phyloP scores from a whole-genome alignment of 2,113 vertebrate genomes.

The Aegithalos caudatus region DNA sequence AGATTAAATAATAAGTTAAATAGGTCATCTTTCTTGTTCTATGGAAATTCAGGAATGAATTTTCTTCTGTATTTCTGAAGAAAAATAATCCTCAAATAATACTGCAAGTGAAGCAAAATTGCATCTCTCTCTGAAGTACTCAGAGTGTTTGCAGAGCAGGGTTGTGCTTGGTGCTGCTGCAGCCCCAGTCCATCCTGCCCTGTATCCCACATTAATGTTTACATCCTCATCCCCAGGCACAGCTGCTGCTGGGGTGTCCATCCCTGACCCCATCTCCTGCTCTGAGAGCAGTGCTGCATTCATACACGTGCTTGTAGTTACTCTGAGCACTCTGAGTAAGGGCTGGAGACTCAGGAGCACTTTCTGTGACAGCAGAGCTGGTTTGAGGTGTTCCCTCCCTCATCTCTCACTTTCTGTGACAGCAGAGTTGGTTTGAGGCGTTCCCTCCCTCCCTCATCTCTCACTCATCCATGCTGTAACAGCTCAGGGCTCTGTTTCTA shows the following conservation, averaged over 20 bases:
- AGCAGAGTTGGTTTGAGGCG: not conserved
- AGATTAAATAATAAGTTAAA: not conserved
- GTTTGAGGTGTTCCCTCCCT: not conserved
- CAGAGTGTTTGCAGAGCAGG: not conserved
- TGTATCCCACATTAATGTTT: not conserved
- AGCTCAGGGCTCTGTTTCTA: not conserved
- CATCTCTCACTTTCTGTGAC: not conserved
- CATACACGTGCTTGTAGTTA: accelerated
- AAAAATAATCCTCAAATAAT: not conserved
- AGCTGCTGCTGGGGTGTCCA: not conserved
- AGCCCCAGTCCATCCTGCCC: accelerated
- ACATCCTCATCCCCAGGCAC: not conserved
- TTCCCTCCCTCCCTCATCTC: not conserved
- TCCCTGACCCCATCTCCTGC: not conserved
- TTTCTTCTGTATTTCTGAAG: not conserved
- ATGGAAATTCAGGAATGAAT: not conserved
- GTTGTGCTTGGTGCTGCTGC: not conserved
- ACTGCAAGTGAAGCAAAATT: not conserved
- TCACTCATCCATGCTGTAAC: not conserved
- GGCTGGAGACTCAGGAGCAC: not conserved
- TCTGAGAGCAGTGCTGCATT: not conserved
- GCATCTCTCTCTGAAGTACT: not conserved
- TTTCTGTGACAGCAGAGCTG: not conserved
- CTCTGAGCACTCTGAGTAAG: not conserved
- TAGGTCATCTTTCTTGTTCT: not conserved